These are phyloP conservation scores for Automeris io DNA, from an alignment of 2,888 invertebrate species.

Conservation along the genomic window DNA sequence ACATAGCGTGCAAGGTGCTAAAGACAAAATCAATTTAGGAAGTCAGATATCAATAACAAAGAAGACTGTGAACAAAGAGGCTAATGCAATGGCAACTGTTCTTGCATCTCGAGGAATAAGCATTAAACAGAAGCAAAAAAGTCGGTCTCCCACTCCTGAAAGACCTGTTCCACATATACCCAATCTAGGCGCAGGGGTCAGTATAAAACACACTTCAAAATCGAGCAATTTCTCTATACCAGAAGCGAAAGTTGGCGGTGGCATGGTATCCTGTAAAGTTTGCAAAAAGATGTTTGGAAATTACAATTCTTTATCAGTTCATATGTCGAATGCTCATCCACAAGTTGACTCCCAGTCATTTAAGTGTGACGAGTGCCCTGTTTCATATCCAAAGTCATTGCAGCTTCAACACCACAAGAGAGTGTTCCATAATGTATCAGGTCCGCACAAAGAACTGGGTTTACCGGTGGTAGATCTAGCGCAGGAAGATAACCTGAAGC, in stretches of 20 bases:
- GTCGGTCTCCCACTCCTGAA: constrained; percentile 62
- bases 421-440: constrained; percentile 63
- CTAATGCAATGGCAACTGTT: constrained; percentile 86
- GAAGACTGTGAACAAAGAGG: constrained; percentile 80
- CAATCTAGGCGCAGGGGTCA: constrained; percentile 67
- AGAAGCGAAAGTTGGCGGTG: constrained; percentile 58
- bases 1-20: constrained; percentile 83
- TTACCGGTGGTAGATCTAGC: constrained; percentile 85
- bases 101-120: constrained; percentile 87
- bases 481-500: constrained; percentile 80
- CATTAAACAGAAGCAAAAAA: constrained; percentile 81
- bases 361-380: constrained; percentile 83
- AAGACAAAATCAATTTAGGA: constrained; percentile 80
- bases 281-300: constrained; percentile 70
- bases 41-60: constrained; percentile 84
- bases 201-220: constrained; percentile 72
- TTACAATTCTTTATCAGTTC: constrained; percentile 48
- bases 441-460: constrained; percentile 78
- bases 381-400: constrained; percentile 82
- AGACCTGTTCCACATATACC: constrained; percentile 63
- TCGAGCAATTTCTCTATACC: constrained; percentile 62
- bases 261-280: constrained; percentile 56
- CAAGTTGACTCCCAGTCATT: constrained; percentile 59
- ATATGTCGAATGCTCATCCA: constrained; percentile 60
- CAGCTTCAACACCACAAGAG: constrained; percentile 80